These are phyloP conservation scores for Philopedon plagiatum DNA, from an alignment of 2,888 invertebrate genomes.

Conservation along the genomic window DNA sequence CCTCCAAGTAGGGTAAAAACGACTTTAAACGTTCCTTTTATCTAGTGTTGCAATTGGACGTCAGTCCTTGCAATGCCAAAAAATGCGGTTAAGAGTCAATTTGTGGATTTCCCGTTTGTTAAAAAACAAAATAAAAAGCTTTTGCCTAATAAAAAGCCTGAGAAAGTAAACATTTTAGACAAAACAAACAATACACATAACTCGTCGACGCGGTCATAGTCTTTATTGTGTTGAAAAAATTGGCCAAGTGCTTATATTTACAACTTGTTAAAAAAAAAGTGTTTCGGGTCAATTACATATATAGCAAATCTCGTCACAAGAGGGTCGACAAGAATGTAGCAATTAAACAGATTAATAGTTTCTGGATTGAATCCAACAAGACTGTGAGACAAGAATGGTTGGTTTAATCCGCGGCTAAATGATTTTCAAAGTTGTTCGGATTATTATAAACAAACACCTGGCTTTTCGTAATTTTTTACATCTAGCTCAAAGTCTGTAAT, in stretches of 20 bases:
- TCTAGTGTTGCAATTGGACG: no score
- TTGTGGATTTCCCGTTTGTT: no score
- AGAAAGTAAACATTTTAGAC: constrained; percentile 1
- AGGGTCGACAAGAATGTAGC: constrained; percentile 7
- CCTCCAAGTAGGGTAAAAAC: no score
- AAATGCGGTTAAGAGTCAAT: no score
- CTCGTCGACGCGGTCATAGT: neutral
- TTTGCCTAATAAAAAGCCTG: neutral
- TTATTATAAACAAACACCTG: constrained; percentile 5
- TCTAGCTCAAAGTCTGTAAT: neutral
- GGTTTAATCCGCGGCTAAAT: constrained; percentile 14
- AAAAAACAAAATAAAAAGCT: neutral
- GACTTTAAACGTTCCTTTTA: no score
- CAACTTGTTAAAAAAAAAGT: neutral
- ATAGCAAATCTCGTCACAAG: neutral
- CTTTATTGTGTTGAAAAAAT: constrained; percentile 16
- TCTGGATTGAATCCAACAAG: constrained; percentile 14
- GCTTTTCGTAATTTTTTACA: neutral
- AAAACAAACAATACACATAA: neutral
- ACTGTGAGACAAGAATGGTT: constrained; percentile 23
- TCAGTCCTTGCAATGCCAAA: no score
- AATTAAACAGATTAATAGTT: constrained; percentile 28
- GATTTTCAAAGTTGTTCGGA: constrained; percentile 12
- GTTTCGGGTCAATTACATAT: neutral
- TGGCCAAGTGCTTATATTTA: constrained; percentile 20